These are phyloP conservation scores for Dermolepida albohirtum DNA, from an alignment of 2,888 invertebrate species.

Conservation along the genomic window DNA sequence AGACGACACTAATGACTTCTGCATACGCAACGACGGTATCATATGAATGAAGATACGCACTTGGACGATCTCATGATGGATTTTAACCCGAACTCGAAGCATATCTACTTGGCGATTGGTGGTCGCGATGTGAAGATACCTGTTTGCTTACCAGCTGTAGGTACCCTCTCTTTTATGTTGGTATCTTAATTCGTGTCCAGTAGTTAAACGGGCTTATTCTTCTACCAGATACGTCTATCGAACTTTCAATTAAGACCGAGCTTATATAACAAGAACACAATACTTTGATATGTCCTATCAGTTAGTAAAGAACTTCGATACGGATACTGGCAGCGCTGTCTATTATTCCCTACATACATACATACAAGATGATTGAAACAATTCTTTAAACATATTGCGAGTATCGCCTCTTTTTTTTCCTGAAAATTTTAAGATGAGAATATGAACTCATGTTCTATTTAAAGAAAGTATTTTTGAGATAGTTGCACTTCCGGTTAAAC, in stretches of 20 bases:
- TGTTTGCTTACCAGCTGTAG: slow-evolving; percentile 31
- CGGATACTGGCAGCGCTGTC: slow-evolving; percentile 3
- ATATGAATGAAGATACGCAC: slow-evolving; percentile 32
- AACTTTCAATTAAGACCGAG: slow-evolving; percentile 35
- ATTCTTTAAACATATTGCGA: too few relatives aligned
- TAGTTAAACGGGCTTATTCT: slow-evolving; percentile 34
- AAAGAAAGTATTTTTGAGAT: too few relatives aligned
- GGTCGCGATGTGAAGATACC: slow-evolving; percentile 25
- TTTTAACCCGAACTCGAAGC: slow-evolving; percentile 18
- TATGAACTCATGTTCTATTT: too few relatives aligned
- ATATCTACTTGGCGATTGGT: not conserved
- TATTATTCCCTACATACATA: not conserved
- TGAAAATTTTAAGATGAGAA: too few relatives aligned
- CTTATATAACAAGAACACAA: too few relatives aligned
- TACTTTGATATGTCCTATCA: slow-evolving; percentile 14
- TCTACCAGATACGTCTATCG: slow-evolving; percentile 22
- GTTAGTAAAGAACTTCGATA: slow-evolving; percentile 10
- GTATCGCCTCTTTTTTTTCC: too few relatives aligned
- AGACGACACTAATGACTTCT: slow-evolving; percentile 36
- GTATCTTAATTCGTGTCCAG: slow-evolving; percentile 33
- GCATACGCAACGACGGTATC: slow-evolving; percentile 35
- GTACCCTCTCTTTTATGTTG: slow-evolving; percentile 22
- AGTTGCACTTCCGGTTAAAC: too few relatives aligned
- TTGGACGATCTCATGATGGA: slow-evolving; percentile 18
- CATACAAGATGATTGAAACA: too few relatives aligned